These are phyloP conservation scores for Zosterops hypoxanthus DNA, from an alignment of 2,113 vertebrate species.

Conservation along the genomic window DNA sequence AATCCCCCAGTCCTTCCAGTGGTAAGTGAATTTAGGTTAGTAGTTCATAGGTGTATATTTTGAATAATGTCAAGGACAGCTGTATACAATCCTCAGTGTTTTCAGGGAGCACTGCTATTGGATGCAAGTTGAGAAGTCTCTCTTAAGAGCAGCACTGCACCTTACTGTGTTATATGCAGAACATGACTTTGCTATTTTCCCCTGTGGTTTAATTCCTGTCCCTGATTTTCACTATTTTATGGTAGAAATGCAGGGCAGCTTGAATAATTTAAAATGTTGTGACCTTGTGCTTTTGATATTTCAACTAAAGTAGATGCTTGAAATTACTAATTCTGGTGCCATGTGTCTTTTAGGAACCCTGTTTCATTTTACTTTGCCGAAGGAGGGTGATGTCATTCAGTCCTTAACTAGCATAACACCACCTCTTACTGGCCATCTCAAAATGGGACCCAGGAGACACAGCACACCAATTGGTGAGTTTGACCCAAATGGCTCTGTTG, in stretches of 20 bases:
- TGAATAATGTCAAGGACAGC: background rate
- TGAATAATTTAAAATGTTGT: background rate
- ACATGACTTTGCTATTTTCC: background rate
- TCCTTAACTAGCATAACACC: conserved; percentile 82
- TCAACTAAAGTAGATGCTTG: background rate
- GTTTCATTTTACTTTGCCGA: conserved; percentile 89
- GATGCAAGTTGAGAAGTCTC: background rate
- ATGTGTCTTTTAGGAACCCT: conserved; percentile 77
- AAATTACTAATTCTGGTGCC: background rate
- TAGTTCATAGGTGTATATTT: background rate
- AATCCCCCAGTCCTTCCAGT: conserved; percentile 79
- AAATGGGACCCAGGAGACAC: conserved; percentile 90
- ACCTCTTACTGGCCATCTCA: conserved; percentile 84
- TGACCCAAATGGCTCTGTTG: background rate
- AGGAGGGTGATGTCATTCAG: conserved; percentile 87
- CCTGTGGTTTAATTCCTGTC: background rate
- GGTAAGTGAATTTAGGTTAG: conserved; percentile 76
- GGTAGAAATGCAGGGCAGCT: background rate
- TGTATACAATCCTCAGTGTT: background rate
- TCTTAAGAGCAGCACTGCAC: background rate
- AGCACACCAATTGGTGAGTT: conserved; percentile 96
- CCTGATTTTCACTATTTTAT: background rate
- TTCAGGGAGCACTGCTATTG: background rate
- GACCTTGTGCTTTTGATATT: background rate
- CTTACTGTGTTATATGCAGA: background rate